Evolutionary conservation across 2,113 vertebrate genomes (phyloP), one percentile per base, ranked within the genome.

Genomic region (Gulo gulo): DNA sequence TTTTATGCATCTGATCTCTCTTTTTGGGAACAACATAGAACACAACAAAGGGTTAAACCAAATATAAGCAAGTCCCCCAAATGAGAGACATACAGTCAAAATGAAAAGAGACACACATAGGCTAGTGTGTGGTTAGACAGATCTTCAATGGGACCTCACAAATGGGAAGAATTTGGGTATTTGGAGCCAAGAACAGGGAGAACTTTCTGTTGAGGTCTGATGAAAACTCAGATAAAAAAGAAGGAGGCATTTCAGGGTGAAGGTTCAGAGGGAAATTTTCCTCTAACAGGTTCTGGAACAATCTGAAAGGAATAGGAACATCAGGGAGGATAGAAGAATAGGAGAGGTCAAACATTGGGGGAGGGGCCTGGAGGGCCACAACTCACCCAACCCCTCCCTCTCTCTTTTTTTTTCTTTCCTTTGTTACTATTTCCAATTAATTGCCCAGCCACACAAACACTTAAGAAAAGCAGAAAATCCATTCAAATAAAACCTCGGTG

Each of bases 401-500:
- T 2, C 15, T 82, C 50, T 42, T 42, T 69, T 63, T 39, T 12
- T 39, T 74, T 24, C 39, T 45, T 45, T 45, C 45, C 21, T 57
- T 57, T 73, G 69, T 26, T 80, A 83, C 55, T 45, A 84, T 6
- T 89, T 88, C n/a, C 12, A 93, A 47, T 52, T 92, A 52, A 78
- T 69, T 80, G 31, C 61, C 36, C 61, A 74, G 50, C 57, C 31
- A 74, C 34, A 67, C 47, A 71, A 57, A 94, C 23, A 76, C 24
- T 39, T 61, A 80, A 91, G 82, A 92, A 95, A 80, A 39, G 61
- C 24, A 67, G 4, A 78, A 94, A 65, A 11, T 63, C 20, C 24
- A 74, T 76, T 94, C 26, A 94, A 95, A n/a, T 94, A 69, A 87
- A 83, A 84, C 34, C 88, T 78, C 47, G 52, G 65, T 94, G 47